Evolutionary conservation across 30 jellyfish, hydroid and myxozoan species (phyloP).

Genomic region (Phacellophora camtschatica): DNA sequence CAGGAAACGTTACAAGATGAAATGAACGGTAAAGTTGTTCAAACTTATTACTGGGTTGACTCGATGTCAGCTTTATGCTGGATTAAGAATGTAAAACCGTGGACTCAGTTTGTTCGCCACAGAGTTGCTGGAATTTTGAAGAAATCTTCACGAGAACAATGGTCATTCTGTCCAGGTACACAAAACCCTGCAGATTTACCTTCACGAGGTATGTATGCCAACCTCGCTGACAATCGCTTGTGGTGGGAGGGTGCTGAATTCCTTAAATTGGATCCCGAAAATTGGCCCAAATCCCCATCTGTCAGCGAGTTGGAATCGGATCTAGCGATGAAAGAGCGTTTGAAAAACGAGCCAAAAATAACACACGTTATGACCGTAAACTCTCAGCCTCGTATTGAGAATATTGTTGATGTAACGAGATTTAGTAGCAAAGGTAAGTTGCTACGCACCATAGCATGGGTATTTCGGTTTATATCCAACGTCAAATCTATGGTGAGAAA

Average conservation of each 20-base stretch:
- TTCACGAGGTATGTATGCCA: background rate
- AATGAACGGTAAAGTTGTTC: background rate
- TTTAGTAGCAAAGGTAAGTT: slow-evolving; percentile 1
- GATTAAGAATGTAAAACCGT: slow-evolving; percentile 26
- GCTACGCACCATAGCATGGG: slow-evolving; percentile 29
- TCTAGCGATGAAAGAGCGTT: background rate
- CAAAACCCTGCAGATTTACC: slow-evolving; percentile 22
- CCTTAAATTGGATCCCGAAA: background rate
- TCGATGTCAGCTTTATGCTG: slow-evolving; percentile 46
- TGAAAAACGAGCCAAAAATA: slow-evolving; percentile 20
- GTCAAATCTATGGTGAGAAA: slow-evolving; percentile 18
- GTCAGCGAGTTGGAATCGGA: background rate
- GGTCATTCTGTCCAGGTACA: slow-evolving; percentile 34
- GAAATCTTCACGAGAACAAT: slow-evolving; percentile 11
- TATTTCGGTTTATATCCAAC: background rate
- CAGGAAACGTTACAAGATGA: background rate
- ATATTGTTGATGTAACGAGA: background rate
- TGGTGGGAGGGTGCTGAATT: slow-evolving; percentile 69
- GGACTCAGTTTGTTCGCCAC: slow-evolving; percentile 37
- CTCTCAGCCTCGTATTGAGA: background rate
- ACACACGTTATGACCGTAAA: slow-evolving; percentile 15
- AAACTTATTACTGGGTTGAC: slow-evolving; percentile 29
- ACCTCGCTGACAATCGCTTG: background rate
- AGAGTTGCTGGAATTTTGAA: slow-evolving; percentile 6
- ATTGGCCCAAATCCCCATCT: slow-evolving; percentile 1